These are phyloP conservation scores for Acomys russatus DNA, from an alignment of 2,797 vertebrate genomes.

Conservation along the genomic window DNA sequence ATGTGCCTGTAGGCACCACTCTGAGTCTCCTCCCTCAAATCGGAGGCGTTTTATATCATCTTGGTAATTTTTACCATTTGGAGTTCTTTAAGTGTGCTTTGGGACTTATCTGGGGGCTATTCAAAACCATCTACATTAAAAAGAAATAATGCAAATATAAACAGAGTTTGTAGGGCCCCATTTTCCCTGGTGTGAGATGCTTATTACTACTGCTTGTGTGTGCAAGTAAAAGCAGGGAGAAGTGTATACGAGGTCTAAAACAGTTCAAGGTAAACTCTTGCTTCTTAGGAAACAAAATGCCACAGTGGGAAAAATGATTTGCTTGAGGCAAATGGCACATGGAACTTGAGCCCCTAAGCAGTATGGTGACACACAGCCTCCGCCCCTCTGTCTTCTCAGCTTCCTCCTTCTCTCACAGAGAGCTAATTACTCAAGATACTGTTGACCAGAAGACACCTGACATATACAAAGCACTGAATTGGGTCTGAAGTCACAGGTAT, in stretches of 20 bases:
- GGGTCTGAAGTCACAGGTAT: neutral
- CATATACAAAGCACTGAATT: neutral
- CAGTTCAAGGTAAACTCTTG: neutral
- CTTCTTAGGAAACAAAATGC: neutral
- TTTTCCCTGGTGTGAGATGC: neutral
- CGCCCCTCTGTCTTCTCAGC: too few species aligned
- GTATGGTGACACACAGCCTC: neutral
- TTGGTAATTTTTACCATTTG: neutral
- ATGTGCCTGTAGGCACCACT: neutral
- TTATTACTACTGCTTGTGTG: neutral
- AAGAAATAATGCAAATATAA: constrained; percentile 29
- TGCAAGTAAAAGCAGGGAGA: neutral
- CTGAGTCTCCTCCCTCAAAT: neutral
- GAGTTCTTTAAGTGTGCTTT: neutral
- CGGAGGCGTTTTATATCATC: neutral
- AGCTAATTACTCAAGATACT: neutral
- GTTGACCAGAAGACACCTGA: neutral
- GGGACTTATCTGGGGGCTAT: neutral
- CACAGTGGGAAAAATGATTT: neutral
- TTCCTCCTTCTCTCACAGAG: neutral
- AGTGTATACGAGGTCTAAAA: neutral
- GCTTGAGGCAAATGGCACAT: neutral
- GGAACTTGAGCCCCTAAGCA: neutral
- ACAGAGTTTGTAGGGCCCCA: neutral
- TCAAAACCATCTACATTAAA: neutral